These are phyloP conservation scores for human (Homo sapiens) DNA, from an alignment of 2,113 vertebrate genomes.

Conservation along the genomic window GRCh38 chr1:89116501-89117000, in stretches of 20 bases:
- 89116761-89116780: neutral
- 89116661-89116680: neutral
- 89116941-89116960: neutral
- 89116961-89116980: neutral
- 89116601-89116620: neutral
- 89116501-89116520: neutral
- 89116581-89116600: neutral
- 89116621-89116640: neutral
- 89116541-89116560: neutral
- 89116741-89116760: neutral
- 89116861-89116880: neutral
- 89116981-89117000: constrained; percentile 61
- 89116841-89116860: neutral
- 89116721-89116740: neutral
- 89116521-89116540: neutral
- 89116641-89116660: neutral
- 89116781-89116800: neutral
- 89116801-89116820: neutral
- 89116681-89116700: neutral
- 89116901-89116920: neutral
- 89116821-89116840: neutral
- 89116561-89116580: neutral
- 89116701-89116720: neutral
- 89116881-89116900: neutral
- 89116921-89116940: neutral